These are phyloP conservation scores for Silurus lanzhouensis DNA, from an alignment of 2,797 vertebrate species.

Conservation along the genomic window DNA sequence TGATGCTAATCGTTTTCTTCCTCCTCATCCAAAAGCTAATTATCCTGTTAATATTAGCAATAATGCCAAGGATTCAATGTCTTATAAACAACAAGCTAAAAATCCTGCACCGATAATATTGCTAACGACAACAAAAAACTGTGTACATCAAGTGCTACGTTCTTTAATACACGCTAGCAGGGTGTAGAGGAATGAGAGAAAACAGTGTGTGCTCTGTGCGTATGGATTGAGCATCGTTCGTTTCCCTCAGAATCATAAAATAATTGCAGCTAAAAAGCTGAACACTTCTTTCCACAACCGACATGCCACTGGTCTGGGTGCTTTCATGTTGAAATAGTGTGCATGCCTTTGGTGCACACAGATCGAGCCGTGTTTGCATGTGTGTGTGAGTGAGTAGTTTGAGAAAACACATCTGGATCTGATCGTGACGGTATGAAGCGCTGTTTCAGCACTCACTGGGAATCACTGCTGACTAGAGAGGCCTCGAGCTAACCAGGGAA, in stretches of 20 bases:
- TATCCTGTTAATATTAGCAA: background rate
- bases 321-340: slow-evolving; percentile 21
- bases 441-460: slow-evolving; percentile 69
- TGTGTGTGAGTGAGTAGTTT: slow-evolving; percentile 2
- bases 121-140: background rate
- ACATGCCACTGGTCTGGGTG: slow-evolving; percentile 30
- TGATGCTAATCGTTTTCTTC: background rate
- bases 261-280: slow-evolving; percentile 22
- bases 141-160: background rate
- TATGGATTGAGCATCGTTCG: background rate
- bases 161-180: background rate
- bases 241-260: slow-evolving; percentile 27
- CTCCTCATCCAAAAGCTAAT: background rate
- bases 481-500: slow-evolving; percentile 53
- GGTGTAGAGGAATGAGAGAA: background rate
- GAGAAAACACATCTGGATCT: slow-evolving; percentile 55
- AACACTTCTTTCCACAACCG: slow-evolving; percentile 46
- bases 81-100: background rate
- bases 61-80: background rate
- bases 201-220: background rate
- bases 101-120: background rate
- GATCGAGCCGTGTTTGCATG: slow-evolving; percentile 5
- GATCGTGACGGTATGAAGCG: slow-evolving; percentile 54
- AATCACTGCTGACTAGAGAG: slow-evolving; percentile 68
- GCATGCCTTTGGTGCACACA: slow-evolving; percentile 27